phyloP scores from a whole-genome alignment of 2,888 invertebrate genomes.

The Mellilla xanthometata region DNA sequence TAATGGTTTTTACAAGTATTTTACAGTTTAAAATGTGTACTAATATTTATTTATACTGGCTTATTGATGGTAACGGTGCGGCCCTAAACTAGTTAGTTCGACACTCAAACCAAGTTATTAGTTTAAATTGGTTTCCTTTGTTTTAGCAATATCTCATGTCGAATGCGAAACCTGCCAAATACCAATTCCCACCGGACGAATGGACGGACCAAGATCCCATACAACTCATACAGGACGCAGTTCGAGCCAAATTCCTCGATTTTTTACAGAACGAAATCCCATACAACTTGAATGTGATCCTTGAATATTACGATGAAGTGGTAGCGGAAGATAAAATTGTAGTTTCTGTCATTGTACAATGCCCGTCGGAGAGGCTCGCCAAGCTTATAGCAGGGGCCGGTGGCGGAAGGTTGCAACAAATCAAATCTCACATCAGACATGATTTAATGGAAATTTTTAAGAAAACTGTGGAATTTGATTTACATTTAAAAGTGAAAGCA shows the following conservation, averaged over 20 bases:
- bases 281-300: slow-evolving; percentile 85
- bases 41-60: too few species aligned
- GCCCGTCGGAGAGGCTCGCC: slow-evolving; percentile 84
- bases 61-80: too few species aligned
- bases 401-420: slow-evolving; percentile 87
- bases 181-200: slow-evolving; percentile 85
- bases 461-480: slow-evolving; percentile 75
- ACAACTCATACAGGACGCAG: slow-evolving; percentile 86
- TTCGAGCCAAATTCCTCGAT: slow-evolving; percentile 93
- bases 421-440: slow-evolving; percentile 85
- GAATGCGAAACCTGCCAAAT: slow-evolving; percentile 85
- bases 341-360: slow-evolving; percentile 84
- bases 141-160: slow-evolving; percentile 86
- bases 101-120: too few species aligned
- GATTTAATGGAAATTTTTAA: slow-evolving; percentile 86
- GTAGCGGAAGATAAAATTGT: slow-evolving; percentile 73
- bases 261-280: slow-evolving; percentile 93
- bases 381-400: slow-evolving; percentile 86
- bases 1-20: too few species aligned
- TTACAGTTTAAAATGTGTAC: too few species aligned
- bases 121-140: too few species aligned
- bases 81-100: too few species aligned
- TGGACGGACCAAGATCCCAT: slow-evolving; percentile 90
- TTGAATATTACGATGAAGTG: slow-evolving; percentile 86
- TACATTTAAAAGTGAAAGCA: slow-evolving; percentile 44